Evolutionary conservation across 92 coral and sea anemone genomes (phyloP).

Genomic region (Umimayanthus chanpuru): DNA sequence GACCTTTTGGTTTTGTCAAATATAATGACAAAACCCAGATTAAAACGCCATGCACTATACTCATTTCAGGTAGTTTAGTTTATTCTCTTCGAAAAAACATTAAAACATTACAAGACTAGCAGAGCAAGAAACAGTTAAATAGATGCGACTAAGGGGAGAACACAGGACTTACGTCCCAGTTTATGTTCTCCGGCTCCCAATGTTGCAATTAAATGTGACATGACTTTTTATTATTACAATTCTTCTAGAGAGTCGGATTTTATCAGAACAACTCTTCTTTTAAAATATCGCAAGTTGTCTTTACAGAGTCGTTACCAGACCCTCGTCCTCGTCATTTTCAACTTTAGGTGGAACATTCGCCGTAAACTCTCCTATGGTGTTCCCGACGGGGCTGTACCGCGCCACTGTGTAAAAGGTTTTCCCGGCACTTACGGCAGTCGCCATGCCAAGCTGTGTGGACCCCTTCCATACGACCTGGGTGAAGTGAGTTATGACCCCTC

Average conservation of each 20-base stretch:
- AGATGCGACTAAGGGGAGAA: too few species aligned
- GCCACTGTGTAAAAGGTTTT: slow-evolving; percentile 1
- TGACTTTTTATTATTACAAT: neutral
- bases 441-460: neutral
- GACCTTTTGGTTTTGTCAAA: too few species aligned
- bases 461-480: slow-evolving; percentile 14
- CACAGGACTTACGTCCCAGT: too few species aligned
- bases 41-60: too few species aligned
- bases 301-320: neutral
- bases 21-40: too few species aligned
- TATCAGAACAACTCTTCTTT: neutral
- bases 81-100: too few species aligned
- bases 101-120: too few species aligned
- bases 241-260: too few species aligned
- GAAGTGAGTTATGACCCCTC: neutral
- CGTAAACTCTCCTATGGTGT: neutral
- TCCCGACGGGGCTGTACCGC: neutral
- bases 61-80: too few species aligned
- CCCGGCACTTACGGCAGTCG: neutral
- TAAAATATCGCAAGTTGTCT: neutral
- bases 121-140: too few species aligned
- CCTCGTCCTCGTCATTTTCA: neutral
- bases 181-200: too few species aligned
- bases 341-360: neutral
- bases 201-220: neutral